Base-by-base conservation (phyloP, 2,797 vertebrate genomes). In the Psittacula echo region DNA sequence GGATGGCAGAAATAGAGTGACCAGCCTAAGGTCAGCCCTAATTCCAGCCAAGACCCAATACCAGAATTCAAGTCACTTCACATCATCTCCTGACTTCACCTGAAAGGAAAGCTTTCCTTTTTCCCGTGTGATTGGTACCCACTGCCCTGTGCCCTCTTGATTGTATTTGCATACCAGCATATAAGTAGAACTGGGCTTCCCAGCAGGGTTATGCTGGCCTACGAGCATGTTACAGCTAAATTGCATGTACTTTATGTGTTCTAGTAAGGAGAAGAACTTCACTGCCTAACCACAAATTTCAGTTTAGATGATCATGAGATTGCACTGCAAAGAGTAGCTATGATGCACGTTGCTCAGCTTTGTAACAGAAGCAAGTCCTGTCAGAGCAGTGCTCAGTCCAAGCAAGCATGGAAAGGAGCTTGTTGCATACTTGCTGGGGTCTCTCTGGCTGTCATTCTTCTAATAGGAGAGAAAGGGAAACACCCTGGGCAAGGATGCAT, bases 381-480 rank as follows among this genome's bases (percentile, higher is more conserved):
- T 89, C 27, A 68, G 65, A 81, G 48, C 37, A 74, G 13, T 32
- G 23, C 10, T 56, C 19, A 58, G 18, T 26, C 26, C 80, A 54
- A 84, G 42, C 29, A 73, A 66, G 10, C 13, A 54, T 26, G 24
- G 29, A 65, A 82, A 62, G 39, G n/a, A 72, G 4, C 9, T 54
- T 54, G 11, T 58, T 67, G 10, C 0, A 0, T 45, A 20, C 23
- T 37, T 65, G 9, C 45, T 61, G 37, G 15, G 3, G 11, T 82
- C 21, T 10, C n/a, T 70, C 37, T 72, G 30, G 15, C 30, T 8
- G 3, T 44, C 58, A 4, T 3, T 64, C 47, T 78, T 82, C 45
- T 30, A 60, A 72, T n/a, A 0, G 2, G 53, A 37, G 51, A 85
- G 47, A 82, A 91, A 56, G 44, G 9, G 27, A 7, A 83, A 70